Percentiles rank a stretch among this genome's conserved stretches.
Evolutionary conservation across 1,140 invertebrate species (phyloP).

Genomic region (Brachionus paranguensis): DNA sequence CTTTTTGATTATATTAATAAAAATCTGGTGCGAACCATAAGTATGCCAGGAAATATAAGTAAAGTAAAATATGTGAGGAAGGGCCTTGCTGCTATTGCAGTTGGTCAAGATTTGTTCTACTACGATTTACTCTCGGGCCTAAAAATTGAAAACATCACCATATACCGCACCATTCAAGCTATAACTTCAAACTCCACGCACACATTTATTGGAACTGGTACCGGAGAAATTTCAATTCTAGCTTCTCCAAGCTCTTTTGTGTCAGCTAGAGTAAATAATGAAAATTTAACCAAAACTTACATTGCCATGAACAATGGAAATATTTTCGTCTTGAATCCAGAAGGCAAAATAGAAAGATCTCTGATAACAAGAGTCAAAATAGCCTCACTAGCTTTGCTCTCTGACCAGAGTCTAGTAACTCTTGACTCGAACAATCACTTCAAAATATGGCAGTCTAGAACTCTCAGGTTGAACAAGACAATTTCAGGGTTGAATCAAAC

Average conservation of each 20-base stretch:
- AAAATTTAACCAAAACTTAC: not conserved
- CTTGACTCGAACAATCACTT: not conserved
- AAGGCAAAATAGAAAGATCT: not conserved
- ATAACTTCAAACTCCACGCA: not conserved
- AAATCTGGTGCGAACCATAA: not conserved
- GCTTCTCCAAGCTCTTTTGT: not conserved
- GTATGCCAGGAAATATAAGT: not conserved
- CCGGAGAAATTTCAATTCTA: not conserved
- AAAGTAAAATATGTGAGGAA: not conserved
- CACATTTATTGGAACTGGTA: not conserved
- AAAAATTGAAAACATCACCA: not conserved
- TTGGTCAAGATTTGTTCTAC: not conserved
- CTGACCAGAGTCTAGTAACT: not conserved
- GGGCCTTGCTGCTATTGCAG: not conserved
- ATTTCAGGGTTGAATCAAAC: not conserved
- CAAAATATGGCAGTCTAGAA: not conserved
- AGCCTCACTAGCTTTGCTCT: not conserved
- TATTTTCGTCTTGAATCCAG: not conserved
- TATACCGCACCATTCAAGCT: not conserved
- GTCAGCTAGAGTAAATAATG: not conserved
- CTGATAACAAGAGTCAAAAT: not conserved
- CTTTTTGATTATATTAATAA: not conserved
- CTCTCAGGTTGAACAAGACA: not conserved
- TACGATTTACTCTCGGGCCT: not conserved
- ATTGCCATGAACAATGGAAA: not conserved